These are phyloP conservation scores for Clarias macrocephalus DNA, from an alignment of 2,113 vertebrate genomes.

Conservation along the genomic window DNA sequence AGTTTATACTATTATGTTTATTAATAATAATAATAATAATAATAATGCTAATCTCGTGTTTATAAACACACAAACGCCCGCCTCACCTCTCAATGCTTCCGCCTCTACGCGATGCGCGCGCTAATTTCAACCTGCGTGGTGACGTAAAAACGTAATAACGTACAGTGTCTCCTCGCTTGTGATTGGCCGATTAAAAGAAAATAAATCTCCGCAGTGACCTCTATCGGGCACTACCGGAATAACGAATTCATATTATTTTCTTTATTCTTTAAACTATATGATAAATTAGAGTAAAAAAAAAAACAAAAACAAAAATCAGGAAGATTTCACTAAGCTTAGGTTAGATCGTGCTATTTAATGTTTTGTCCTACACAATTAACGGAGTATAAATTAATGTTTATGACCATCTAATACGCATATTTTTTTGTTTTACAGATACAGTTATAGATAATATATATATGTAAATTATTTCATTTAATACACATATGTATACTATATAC, in stretches of 20 bases:
- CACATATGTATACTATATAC: neutral
- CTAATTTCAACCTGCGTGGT: constrained; percentile 31
- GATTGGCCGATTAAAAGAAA: neutral
- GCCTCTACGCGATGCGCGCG: constrained; percentile 2
- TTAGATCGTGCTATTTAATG: neutral
- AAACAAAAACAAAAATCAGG: no score
- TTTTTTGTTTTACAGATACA: no score
- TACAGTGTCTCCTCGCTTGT: neutral
- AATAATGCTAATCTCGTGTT: neutral
- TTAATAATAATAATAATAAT: no score
- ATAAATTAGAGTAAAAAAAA: no score
- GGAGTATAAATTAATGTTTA: neutral
- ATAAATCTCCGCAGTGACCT: neutral
- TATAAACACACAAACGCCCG: neutral
- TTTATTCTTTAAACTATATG: neutral
- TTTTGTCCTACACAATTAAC: neutral
- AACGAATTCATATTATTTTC: neutral
- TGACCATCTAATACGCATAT: neutral
- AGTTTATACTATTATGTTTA: neutral
- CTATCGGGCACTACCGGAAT: neutral
- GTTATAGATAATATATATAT: neutral
- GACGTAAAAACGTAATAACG: neutral
- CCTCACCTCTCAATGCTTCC: neutral
- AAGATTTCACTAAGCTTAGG: neutral
- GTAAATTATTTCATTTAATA: no score